A percentile compares a stretch with the other conserved stretches of the same genome.
phyloP scores from a whole-genome alignment of 2,888 invertebrate species.

The Cephus spinipes region DNA sequence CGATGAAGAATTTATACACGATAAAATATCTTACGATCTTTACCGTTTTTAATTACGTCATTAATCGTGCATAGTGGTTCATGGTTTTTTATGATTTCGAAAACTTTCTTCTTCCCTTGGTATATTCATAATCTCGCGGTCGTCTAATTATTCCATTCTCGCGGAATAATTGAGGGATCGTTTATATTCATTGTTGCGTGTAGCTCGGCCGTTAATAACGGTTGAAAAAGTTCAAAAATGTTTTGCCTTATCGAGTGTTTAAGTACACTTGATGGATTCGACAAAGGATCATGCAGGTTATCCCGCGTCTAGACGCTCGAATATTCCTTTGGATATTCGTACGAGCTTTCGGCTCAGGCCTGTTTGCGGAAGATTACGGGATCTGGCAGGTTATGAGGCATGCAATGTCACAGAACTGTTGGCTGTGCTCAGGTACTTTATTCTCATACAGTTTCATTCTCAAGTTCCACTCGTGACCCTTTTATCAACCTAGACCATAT shows the following conservation, averaged over 20 bases:
- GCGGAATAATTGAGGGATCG: not conserved
- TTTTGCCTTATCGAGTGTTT: not conserved
- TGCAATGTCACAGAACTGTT: not conserved
- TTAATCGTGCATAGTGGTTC: not conserved
- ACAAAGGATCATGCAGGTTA: not conserved
- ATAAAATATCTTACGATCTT: not conserved
- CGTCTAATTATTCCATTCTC: not conserved
- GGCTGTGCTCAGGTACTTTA: not conserved
- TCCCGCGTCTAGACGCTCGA: not conserved
- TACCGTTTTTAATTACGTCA: not conserved
- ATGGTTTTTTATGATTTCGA: not conserved
- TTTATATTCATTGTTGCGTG: not conserved
- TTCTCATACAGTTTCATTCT: not conserved
- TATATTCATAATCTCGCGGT: not conserved
- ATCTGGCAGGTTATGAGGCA: not conserved
- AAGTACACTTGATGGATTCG: not conserved
- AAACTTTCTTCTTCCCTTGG: not conserved
- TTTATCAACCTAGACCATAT: not conserved
- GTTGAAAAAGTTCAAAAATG: not conserved
- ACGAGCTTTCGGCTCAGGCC: not conserved
- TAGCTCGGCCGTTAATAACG: not conserved
- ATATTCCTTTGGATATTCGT: not conserved
- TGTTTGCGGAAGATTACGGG: slow-evolving; percentile 3
- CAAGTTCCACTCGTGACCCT: not conserved
- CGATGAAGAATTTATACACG: not conserved